Evolutionary conservation across 2,888 invertebrate species (phyloP), one percentile per base, ranked within the genome.

Genomic region (Imbricaverruca yamaguchii): DNA sequence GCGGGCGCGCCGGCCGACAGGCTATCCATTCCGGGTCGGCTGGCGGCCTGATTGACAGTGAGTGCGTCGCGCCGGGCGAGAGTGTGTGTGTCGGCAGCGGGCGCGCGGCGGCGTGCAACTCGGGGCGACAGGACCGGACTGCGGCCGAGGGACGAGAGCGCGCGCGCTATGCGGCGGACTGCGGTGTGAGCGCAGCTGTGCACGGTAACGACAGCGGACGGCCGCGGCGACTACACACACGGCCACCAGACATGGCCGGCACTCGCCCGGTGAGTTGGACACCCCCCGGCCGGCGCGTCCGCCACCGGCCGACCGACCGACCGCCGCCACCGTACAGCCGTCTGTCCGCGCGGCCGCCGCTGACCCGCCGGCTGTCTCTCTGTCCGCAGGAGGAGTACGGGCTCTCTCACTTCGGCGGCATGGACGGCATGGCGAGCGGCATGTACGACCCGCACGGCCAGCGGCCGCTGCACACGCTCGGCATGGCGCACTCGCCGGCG

Each of bases 371-470:
- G 67, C 13, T 74, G 74, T 15, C 53, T 15, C 53, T 6, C 69
- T 74, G 74, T 55, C 74, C 53, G 57, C 79, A 79, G 79, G 79
- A 79, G 79, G 79, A 79, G 56, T 79, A 79, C 79, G 79, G 79
- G 11, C 56, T 79, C 13, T 23, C 57, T 23, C 79, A 79, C 25
- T 79, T 57, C 79, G 57, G 57, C 13, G 59, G 57, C 79, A 79
- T 79, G 79, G 79, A 79, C 57, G 79, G 57, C 79, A 79, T 79
- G 57, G 79, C 79, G 13, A 15, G 57, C 57, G 79, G 57, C 23
- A 79, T 79, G 79, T 79, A 79, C 79, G 59, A 79, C 79, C 79
- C 79, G 56, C 79, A 79, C 57, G 79, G 59, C 25, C 79, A 79
- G 59, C 56, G 79, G 15, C 25, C 79, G 23, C 79, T 79, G 15